Base-by-base conservation (phyloP, 2,888 invertebrate genomes). In the Melipona bicolor region DNA sequence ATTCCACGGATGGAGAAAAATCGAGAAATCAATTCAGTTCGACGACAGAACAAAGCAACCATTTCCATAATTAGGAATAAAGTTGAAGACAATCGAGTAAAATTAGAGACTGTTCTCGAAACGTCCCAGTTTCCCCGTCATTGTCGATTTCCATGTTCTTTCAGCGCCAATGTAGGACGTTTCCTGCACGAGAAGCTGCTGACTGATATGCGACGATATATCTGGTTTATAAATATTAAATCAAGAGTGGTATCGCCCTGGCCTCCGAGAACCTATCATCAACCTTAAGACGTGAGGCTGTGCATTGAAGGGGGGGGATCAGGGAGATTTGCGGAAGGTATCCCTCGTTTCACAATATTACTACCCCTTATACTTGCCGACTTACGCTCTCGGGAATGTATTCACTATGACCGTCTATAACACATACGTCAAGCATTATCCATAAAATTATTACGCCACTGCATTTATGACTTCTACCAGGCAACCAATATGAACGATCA, bases 161-260 rank as follows among this genome's bases (percentile, higher is more conserved):
- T 11, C 32, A 19, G 1, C 27, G 19, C 13, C 24, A 24, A 50
- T 21, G 19, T 50, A 36, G 52, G 24, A 52, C 43, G 54, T 50
- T 59, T 69, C 27, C 72, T n/a, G 56, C 54, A 9, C 70, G 64
- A 73, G 11, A 24, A 32, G 13, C 32, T 4, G 15, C n/a, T 24
- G 0, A 61, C 73, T 67, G 72, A 61, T 78, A 79, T 43, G 73
- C 75, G 65, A 13, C 80, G 69, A 64, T 81, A 27, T 75, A 81
- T 90, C 83, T 83, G 82, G 77, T 86, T 89, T 89, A 90, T 90
- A 90, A 90, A 90, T 90, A 91, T 91, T 90, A 90, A 91, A 91
- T 83, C 81, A 76, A 75, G 84, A 68, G 49, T 62, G 72, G 82
- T 76, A 87, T 89, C 88, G 73, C 79, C 65, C 56, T 69, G 74